Conservation (phyloP, 1,140 invertebrate genomes). For the Drosophila kikkawai region DNA sequence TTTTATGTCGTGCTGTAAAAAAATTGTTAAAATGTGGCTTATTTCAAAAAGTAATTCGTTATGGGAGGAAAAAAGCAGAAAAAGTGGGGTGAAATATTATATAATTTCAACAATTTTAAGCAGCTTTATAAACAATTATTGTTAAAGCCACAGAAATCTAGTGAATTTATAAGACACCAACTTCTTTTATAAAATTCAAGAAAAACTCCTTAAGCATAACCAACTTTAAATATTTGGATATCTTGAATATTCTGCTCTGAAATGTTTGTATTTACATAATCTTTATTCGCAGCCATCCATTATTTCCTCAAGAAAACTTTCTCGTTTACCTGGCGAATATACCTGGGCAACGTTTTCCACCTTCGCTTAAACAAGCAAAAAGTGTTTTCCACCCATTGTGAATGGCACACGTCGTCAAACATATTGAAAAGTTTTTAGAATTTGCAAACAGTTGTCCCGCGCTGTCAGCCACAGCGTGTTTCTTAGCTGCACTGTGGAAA, state of each 20-base stretch:
- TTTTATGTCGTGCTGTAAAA: conserved; percentile 26
- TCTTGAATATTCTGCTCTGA: not conserved
- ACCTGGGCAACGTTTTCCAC: conserved; percentile 21
- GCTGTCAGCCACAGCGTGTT: conserved; percentile 62
- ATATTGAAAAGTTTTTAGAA: conserved; percentile 81
- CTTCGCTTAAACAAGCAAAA: conserved; percentile 40
- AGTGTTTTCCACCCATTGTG: conserved; percentile 52
- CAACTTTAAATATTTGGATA: not conserved
- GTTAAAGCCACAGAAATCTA: not conserved
- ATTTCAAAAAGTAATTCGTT: not conserved
- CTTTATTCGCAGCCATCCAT: conserved; percentile 14
- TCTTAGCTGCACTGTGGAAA: conserved; percentile 8
- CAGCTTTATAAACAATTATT: not conserved
- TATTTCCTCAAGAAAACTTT: conserved; percentile 35
- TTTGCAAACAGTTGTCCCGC: conserved; percentile 78
- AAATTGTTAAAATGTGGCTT: not conserved
- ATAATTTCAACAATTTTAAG: not conserved
- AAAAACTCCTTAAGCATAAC: not conserved
- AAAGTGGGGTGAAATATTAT: not conserved
- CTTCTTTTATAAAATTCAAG: not conserved
- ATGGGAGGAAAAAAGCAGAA: too few species aligned
- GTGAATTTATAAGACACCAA: not conserved
- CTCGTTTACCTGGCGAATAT: conserved; percentile 15
- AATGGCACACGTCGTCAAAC: conserved; percentile 61
- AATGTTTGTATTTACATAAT: conserved; percentile 22